Percentiles rank a stretch among this genome's conserved stretches.
Evolutionary conservation across 2,113 vertebrate genomes (phyloP).

Genomic region (Cnemophilus loriae): DNA sequence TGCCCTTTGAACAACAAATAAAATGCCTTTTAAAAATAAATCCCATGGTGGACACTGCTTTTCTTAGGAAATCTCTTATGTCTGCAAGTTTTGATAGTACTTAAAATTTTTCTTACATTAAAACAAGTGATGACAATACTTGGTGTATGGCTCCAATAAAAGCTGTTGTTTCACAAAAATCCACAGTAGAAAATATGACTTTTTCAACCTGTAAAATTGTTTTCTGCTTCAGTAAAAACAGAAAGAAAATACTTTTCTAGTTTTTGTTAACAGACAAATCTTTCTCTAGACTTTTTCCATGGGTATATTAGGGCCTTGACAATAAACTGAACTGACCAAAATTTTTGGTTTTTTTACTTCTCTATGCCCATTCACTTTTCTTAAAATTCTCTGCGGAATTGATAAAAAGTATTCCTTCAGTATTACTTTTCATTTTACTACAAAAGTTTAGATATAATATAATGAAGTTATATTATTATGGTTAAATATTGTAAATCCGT

Average conservation of each 20-base stretch:
- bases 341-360: background rate
- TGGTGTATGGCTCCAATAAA: background rate
- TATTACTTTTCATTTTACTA: background rate
- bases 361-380: accelerated
- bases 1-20: background rate
- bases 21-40: background rate
- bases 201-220: background rate
- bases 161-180: background rate
- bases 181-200: accelerated
- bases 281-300: background rate
- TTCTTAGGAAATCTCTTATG: background rate
- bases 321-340: background rate
- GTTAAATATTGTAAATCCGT: background rate
- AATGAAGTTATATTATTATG: background rate
- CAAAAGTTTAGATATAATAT: background rate
- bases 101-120: background rate
- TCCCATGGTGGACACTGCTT: background rate
- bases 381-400: background rate
- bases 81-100: background rate
- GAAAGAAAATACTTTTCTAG: background rate
- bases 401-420: background rate
- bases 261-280: background rate
- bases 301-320: background rate
- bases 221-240: background rate
- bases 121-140: background rate